These are phyloP conservation scores for Tupiocoris notatus DNA, from an alignment of 2,888 invertebrate species.

Conservation along the genomic window DNA sequence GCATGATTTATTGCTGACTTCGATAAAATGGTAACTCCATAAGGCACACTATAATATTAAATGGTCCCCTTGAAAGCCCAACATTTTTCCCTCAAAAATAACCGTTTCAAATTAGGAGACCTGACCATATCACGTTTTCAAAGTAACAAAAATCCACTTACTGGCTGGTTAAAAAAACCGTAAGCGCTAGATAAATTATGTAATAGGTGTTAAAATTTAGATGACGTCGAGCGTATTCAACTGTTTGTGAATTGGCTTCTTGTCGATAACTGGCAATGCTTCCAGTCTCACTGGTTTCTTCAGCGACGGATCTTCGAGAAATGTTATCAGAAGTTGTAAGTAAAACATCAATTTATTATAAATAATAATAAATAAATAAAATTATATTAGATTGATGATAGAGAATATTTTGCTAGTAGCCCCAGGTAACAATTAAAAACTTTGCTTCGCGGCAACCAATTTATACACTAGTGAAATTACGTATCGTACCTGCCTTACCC, in stretches of 20 bases:
- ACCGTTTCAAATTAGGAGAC: neutral
- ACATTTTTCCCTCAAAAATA: neutral
- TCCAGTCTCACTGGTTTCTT: slow-evolving; percentile 56
- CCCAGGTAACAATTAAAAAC: too few relatives aligned
- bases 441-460: neutral
- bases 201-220: slow-evolving; percentile 35
- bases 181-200: neutral
- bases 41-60: neutral
- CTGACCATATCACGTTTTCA: neutral
- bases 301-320: slow-evolving; percentile 52
- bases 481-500: slow-evolving; percentile 47
- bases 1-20: too few relatives aligned
- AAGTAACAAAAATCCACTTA: neutral
- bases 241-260: slow-evolving; percentile 49
- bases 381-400: too few relatives aligned
- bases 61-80: neutral
- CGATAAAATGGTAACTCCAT: too few relatives aligned
- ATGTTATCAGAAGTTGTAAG: too few relatives aligned
- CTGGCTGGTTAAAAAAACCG: too few relatives aligned
- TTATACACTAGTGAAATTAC: too few relatives aligned
- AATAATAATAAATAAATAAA: too few relatives aligned
- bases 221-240: slow-evolving; percentile 51
- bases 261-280: slow-evolving; percentile 54
- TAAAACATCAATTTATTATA: neutral
- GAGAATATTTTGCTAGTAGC: too few relatives aligned